Evolutionary conservation across 1,140 invertebrate species (phyloP).

Genomic region (Lasioglossum baleicum): DNA sequence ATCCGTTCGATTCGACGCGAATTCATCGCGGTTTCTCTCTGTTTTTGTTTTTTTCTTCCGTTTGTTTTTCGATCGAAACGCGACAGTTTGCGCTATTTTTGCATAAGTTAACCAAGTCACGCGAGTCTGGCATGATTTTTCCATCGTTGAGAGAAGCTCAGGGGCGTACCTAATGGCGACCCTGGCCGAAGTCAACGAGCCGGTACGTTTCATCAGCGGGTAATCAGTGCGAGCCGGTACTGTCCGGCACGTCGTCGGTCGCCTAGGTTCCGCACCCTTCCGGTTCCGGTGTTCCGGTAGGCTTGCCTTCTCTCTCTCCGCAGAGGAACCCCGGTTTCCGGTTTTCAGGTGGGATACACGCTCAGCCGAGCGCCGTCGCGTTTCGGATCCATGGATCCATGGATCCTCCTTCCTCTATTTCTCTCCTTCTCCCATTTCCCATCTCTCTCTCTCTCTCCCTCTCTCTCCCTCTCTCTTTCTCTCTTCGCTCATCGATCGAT

Average conservation of each 20-base stretch:
- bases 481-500: no score
- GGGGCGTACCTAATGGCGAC: conserved; percentile 50
- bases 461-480: no score
- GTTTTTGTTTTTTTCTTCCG: no score
- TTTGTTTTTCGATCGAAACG: no score
- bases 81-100: no score
- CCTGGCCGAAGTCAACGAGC: conserved; percentile 64
- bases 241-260: conserved; percentile 65
- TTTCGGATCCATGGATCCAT: conserved; percentile 63
- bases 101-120: no score
- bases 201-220: conserved; percentile 69
- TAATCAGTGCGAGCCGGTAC: conserved; percentile 76
- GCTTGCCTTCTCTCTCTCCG: conserved; percentile 67
- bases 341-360: conserved; percentile 78
- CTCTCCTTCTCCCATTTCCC: no score
- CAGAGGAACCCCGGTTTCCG: conserved; percentile 70
- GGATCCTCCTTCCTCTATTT: conserved; percentile 64
- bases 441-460: no score
- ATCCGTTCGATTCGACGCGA: no score
- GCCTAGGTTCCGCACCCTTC: conserved; percentile 78
- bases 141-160: not conserved
- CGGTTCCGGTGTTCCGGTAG: conserved; percentile 80
- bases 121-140: conserved; percentile 35
- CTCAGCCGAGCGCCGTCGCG: conserved; percentile 74
- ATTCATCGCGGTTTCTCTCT: no score